Base-by-base conservation (phyloP, 2,113 vertebrate species). In the Mobula birostris region DNA sequence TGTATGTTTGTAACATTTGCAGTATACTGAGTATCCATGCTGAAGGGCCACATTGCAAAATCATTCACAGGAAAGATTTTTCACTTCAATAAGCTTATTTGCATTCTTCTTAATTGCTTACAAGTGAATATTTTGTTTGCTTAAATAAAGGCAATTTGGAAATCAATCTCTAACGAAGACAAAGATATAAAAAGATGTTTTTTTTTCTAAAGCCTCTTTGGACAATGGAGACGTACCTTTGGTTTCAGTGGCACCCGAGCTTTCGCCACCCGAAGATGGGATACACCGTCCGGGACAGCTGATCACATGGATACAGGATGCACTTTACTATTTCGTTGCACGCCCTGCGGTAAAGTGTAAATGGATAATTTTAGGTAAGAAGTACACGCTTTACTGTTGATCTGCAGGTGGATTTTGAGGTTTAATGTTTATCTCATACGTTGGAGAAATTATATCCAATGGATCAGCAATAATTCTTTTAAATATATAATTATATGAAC, bases 301-400 rank as follows among this genome's bases (percentile, higher is more conserved):
- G 94, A 98, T 98, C 93, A 95, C 95, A 1, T 97, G 96, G 63
- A 97, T 99, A 3, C 98, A 98, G 94, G 97, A 97, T 95, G 96
- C 96, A 70, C 97, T 99, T 87, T 97, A 98, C 66, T 96, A 96
- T 95, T 98, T 98, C 96, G 98, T 97, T 56, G 97, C 98, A 94
- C 97, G 98, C 96, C 98, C 98, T 0, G 98, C 96, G 0, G 97
- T 98, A 96, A 97, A 97, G 95, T 97, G 96, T 94, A 97, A 98
- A 94, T 98, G 98, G 96, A 95, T 97, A 76, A 96, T 99, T 66
- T 96, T 98, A 91, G 98, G 98, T 99, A 95, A 98, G 98, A 76
- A 76, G 58, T 27, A 0, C 1, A 48, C 2, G 8, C 27, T 15
- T 68, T 68, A 90, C 66, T 66, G 61, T 90, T 66, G 61, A n/a